Conservation (phyloP, 2,888 invertebrate genomes). For the Catotricha subobsoleta region DNA sequence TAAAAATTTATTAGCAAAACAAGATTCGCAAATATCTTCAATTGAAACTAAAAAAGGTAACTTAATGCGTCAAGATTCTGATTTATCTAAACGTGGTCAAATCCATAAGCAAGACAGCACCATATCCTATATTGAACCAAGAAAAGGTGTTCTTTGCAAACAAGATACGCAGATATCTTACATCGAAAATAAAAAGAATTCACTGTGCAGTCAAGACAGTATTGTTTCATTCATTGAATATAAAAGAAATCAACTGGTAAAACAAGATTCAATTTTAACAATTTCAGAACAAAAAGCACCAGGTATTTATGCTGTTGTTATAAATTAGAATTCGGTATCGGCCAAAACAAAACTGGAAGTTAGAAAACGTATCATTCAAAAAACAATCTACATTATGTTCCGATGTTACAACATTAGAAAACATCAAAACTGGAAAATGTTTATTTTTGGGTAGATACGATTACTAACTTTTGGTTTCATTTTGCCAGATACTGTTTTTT, state of each 20-base stretch:
- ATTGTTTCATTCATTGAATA: constrained; percentile 20
- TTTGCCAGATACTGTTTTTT: too few relatives aligned
- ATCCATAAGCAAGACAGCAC: constrained; percentile 23
- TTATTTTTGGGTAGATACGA: too few relatives aligned
- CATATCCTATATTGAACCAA: constrained; percentile 21
- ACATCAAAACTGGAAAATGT: too few relatives aligned
- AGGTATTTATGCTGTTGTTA: constrained; percentile 13
- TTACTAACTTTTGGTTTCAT: too few relatives aligned
- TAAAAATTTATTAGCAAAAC: constrained; percentile 24
- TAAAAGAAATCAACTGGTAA: constrained; percentile 28
- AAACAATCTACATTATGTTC: too few relatives aligned
- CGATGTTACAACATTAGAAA: too few relatives aligned
- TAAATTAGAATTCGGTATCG: not conserved
- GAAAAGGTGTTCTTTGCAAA: constrained; percentile 19
- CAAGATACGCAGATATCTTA: constrained; percentile 19
- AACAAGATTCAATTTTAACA: constrained; percentile 29
- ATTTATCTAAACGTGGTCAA: constrained; percentile 18
- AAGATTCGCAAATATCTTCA: constrained; percentile 30
- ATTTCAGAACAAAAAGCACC: constrained; percentile 29
- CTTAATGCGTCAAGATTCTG: constrained; percentile 14
- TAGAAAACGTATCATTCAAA: not conserved
- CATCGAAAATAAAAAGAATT: constrained; percentile 15
- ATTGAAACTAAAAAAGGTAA: constrained; percentile 25
- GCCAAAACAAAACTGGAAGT: not conserved
- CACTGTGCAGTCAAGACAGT: constrained; percentile 16